Conservation (phyloP, 2,113 vertebrate species). For the Cheirogaleus medius region DNA sequence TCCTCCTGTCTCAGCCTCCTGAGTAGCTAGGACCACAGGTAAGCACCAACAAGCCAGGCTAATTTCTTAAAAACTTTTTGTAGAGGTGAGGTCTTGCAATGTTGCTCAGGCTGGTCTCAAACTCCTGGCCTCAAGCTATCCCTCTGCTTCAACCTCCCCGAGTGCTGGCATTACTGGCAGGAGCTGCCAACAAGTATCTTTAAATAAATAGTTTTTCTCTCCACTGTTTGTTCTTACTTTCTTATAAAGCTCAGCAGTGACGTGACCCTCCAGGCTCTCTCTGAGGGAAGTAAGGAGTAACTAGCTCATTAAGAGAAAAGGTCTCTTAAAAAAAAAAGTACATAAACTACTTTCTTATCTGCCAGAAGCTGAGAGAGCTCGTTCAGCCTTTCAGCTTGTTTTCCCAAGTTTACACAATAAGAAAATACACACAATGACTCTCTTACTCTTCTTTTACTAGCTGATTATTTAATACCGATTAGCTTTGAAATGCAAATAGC, state of each 20-base stretch:
- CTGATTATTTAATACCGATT: constrained; percentile 57
- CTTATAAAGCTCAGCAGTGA: background rate
- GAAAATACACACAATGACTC: constrained; percentile 65
- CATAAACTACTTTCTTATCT: constrained; percentile 58
- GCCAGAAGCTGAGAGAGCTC: constrained; percentile 30
- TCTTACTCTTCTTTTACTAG: constrained; percentile 61
- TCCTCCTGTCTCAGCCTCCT: background rate
- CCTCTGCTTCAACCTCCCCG: background rate
- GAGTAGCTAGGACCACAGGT: background rate
- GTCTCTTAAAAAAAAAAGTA: background rate
- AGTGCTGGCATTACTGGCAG: background rate
- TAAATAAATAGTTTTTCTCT: background rate
- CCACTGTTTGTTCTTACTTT: constrained; percentile 38
- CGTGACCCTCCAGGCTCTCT: background rate
- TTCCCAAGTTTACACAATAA: constrained; percentile 69
- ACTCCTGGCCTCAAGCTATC: background rate
- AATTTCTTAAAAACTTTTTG: too few relatives aligned
- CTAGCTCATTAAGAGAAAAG: constrained; percentile 18
- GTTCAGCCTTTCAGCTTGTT: constrained; percentile 17
- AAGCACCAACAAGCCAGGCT: too few relatives aligned
- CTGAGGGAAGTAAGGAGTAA: constrained; percentile 36
- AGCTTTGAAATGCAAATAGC: constrained; percentile 74
- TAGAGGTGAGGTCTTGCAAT: background rate
- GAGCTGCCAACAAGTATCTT: background rate
- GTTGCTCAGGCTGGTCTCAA: background rate